Base-by-base conservation (phyloP, 2,113 vertebrate species). In the Heterocephalus glaber region DNA sequence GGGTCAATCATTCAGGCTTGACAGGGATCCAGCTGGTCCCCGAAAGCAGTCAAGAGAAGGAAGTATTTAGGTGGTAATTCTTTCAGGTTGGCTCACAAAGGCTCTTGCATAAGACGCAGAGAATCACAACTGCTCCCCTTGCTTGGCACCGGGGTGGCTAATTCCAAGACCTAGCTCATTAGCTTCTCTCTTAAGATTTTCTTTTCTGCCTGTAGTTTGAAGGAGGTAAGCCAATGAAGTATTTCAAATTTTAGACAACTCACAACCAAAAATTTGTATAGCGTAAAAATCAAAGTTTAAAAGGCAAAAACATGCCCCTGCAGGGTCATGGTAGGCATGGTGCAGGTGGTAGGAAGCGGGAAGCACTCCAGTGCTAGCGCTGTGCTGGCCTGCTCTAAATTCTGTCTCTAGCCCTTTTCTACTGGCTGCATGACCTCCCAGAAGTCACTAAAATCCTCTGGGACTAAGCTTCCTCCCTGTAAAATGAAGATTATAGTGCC, bases 1-100 rank as follows among this genome's bases (percentile, higher is more conserved):
- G 58, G 97, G 98, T 97, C 98, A 98, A 44, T 95, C 92, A 95
- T 89, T 95, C 90, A n/a, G 35, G 90, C 95, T 94, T 98, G 92
- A 93, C 93, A 92, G 89, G 65, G 54, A 94, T 66, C 80, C 52
- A 92, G 49, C 86, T 96, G 84, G 35, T 90, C 30, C 58, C 54
- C 63, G 87, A 89, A 93, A 84, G 68, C 84, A 87, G 89, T 87
- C 35, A 56, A 94, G 63, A 70, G 63, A 84, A 94, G 74, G 49
- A 63, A 83, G 30, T 70, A 70, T 74, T 38, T 68, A 88, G 92
- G 77, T 30, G 63, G 28, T 54, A 33, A 63, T 10, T 70, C 24
- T 82, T 66, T n/a, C 56, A 54, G 16, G 52, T 74, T 92, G 65
- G 9, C 33, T 87, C 60, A 22, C 70, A 72, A 65, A 93, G 26